Percentiles rank a stretch among this genome's conserved stretches.
Evolutionary conservation across 2,113 vertebrate species (phyloP).

Genomic region (Alaudala cheleensis): DNA sequence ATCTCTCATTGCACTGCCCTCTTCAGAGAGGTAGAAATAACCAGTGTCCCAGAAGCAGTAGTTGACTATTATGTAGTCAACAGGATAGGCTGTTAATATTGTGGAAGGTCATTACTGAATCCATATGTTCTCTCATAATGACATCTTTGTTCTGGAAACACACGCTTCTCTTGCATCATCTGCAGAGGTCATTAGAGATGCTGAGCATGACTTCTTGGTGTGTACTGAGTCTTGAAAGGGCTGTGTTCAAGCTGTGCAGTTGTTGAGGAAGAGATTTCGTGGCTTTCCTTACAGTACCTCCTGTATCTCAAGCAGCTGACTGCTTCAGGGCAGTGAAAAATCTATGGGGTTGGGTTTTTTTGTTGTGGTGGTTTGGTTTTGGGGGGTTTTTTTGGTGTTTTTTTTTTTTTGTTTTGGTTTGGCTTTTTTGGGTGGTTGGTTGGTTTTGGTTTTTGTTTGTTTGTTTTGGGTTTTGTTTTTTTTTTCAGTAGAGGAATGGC

Average conservation of each 20-base stretch:
- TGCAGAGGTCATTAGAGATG: neutral
- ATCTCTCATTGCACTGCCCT: neutral
- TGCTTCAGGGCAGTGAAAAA: neutral
- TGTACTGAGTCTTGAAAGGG: conserved; percentile 12
- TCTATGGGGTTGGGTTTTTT: accelerated
- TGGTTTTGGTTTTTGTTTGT: too few relatives aligned
- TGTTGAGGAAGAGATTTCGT: neutral
- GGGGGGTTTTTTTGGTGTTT: neutral
- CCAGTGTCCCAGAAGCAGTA: neutral
- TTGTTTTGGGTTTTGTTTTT: neutral
- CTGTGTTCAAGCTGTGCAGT: neutral
- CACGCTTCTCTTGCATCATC: neutral
- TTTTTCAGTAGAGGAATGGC: neutral
- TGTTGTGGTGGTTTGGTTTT: neutral
- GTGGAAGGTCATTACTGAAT: conserved; percentile 7
- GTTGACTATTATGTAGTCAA: neutral
- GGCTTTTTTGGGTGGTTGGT: neutral
- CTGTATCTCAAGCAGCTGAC: neutral
- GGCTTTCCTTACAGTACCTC: neutral
- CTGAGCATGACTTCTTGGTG: neutral
- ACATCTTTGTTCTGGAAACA: conserved; percentile 14
- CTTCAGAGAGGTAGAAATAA: neutral
- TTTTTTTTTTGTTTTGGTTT: neutral
- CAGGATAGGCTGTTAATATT: neutral
- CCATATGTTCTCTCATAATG: neutral